Conservation (phyloP, 2,888 invertebrate genomes). For the Heliconius sara region DNA sequence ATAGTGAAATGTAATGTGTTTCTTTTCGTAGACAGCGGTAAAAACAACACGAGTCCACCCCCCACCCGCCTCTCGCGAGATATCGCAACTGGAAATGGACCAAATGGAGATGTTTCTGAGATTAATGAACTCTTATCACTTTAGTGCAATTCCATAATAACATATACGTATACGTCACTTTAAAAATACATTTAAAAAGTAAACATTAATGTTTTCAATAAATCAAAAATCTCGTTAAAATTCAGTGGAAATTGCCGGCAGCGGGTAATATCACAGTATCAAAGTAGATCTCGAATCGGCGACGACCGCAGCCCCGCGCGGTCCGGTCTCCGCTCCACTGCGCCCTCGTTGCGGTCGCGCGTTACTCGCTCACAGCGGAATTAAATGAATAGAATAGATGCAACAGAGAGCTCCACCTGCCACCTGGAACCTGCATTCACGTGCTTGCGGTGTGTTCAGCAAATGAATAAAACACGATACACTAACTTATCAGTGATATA, state of each 20-base stretch:
- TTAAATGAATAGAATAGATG: neutral
- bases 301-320: neutral
- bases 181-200: neutral
- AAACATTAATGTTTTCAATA: neutral
- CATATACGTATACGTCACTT: no score
- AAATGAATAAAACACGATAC: neutral
- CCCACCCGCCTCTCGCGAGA: no score
- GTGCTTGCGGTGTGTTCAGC: neutral
- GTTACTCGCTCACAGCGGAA: neutral
- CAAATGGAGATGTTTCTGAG: no score
- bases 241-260: neutral
- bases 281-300: slow-evolving; percentile 6
- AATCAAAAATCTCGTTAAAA: neutral
- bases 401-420: neutral
- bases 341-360: slow-evolving; percentile 26
- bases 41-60: no score
- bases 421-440: slow-evolving; percentile 7
- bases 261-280: neutral
- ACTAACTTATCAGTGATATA: neutral
- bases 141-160: no score
- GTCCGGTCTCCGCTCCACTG: neutral
- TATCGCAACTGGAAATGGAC: no score
- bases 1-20: no score
- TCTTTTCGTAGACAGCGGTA: no score
- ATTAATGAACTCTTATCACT: no score